Base-by-base conservation (phyloP, 2,888 invertebrate species). In the Gonocerus acuteangulatus region DNA sequence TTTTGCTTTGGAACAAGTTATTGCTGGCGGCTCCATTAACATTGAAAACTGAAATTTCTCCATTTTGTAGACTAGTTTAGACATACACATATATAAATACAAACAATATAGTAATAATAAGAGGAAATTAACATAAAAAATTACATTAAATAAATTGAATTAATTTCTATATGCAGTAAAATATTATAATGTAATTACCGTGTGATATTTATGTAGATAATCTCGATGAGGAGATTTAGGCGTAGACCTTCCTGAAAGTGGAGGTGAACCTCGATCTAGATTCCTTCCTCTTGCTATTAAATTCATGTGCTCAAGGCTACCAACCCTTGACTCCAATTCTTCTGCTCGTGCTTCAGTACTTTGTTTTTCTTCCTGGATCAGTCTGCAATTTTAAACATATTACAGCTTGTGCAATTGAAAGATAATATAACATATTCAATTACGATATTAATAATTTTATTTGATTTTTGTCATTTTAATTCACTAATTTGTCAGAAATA, bases 281-380 rank as follows among this genome's bases (percentile, higher is more conserved):
- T 85, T 84, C 66, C 85, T 83, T 67, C 79, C 91, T 72, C 82
- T 82, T 67, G 83, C 79, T 71, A 91, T 74, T 68, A 91, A 79
- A 79, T 92, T 91, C 83, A 94, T 90, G 74, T 93, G 92, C 75
- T 95, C 95, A 77, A 95, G 84, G 76, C 92, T 94, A 69, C 93
- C 95, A 68, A 96, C 92, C 71, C 95, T 83, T 67, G 92, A 95
- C 76, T 97, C 99, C 66, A 99, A 79, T 74, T 97, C 97, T 77
- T 97, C 97, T 0, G 97, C 97, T 48, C 96, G 77, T 3, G 95
- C 93, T 76, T 99, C 97, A 0, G 99, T 94, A 74, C 84, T 92
- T 76, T 94, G 93, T 74, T 96, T 96, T 77, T 96, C 96, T 77
- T 95, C 95, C 80, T 96, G 89, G 42, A 84, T 84, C 74, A 84